A percentile compares a stretch with the other conserved stretches of the same genome.
These are phyloP conservation scores for Acanthurus leucopareius DNA, from an alignment of 2,797 vertebrate genomes.

Conservation along the genomic window DNA sequence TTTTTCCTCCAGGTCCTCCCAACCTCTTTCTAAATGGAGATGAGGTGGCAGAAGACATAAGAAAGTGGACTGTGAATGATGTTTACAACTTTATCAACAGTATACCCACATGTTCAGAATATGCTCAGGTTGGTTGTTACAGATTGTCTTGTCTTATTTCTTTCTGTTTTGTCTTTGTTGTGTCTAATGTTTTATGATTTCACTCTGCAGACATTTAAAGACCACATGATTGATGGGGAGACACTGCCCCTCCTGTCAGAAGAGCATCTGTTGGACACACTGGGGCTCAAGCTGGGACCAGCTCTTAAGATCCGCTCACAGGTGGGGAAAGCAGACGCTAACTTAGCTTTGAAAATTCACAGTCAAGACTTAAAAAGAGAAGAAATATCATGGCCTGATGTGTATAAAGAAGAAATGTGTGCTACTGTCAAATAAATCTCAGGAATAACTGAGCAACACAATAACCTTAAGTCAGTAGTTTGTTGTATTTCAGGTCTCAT, in stretches of 20 bases:
- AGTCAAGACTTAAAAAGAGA: not conserved
- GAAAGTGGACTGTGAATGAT: slow-evolving; percentile 94
- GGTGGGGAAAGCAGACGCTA: slow-evolving; percentile 78
- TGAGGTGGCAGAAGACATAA: slow-evolving; percentile 90
- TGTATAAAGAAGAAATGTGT: not conserved
- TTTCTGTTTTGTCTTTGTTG: slow-evolving; percentile 7
- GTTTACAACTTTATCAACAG: slow-evolving; percentile 91
- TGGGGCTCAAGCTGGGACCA: slow-evolving; percentile 95
- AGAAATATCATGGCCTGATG: not conserved
- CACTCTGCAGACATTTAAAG: slow-evolving; percentile 90
- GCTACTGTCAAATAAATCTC: not conserved
- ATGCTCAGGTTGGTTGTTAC: slow-evolving; percentile 89
- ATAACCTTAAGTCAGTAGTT: not conserved
- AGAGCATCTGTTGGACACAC: slow-evolving; percentile 94
- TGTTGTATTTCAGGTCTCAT: not conserved
- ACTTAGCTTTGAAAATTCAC: not conserved
- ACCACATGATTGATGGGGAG: slow-evolving; percentile 96
- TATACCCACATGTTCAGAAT: slow-evolving; percentile 94
- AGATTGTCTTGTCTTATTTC: not conserved
- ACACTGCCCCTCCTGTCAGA: slow-evolving; percentile 96
- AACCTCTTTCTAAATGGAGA: slow-evolving; percentile 88
- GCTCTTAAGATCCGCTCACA: slow-evolving; percentile 96
- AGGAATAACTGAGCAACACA: not conserved
- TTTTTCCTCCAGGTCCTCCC: slow-evolving; percentile 81
- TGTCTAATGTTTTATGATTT: slow-evolving; percentile 34